Evolutionary conservation across 64 coral and sea anemone species (phyloP).

Genomic region (Hydrozoanthus tunicans): DNA sequence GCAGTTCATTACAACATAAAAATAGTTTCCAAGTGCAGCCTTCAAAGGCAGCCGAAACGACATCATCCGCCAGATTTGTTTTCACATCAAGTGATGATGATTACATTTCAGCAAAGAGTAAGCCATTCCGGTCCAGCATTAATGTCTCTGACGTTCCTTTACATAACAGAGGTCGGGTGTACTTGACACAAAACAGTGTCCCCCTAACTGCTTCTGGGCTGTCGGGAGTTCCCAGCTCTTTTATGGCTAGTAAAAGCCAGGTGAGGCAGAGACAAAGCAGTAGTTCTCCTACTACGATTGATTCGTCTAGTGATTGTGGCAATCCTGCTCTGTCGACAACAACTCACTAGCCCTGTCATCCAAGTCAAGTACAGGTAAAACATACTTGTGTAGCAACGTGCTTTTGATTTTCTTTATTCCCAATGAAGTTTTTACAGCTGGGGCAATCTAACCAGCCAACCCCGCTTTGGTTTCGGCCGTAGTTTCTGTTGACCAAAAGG

Average conservation of each 20-base stretch:
- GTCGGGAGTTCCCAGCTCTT: no score
- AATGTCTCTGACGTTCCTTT: not conserved
- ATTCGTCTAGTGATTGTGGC: not conserved
- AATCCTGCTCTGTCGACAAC: not conserved
- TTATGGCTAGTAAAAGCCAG: no score
- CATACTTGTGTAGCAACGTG: not conserved
- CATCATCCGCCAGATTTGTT: not conserved
- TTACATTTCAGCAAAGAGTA: not conserved
- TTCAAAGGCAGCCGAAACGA: not conserved
- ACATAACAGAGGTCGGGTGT: not conserved
- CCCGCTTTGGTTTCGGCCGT: no score
- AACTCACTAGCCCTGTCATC: not conserved
- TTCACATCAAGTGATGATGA: not conserved
- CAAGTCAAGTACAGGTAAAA: not conserved
- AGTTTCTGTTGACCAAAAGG: no score
- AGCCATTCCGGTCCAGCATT: not conserved
- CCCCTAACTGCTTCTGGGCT: no score
- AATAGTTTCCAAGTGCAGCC: not conserved
- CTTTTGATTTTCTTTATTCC: no score
- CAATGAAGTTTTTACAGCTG: not conserved
- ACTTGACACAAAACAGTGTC: not conserved
- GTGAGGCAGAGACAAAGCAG: not conserved
- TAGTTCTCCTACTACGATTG: not conserved
- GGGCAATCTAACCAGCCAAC: not conserved
- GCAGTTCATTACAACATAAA: not conserved